Percentiles rank a stretch among this genome's conserved stretches.
These are phyloP conservation scores for Polypedilum vanderplanki DNA, from an alignment of 1,140 invertebrate species.

Conservation along the genomic window DNA sequence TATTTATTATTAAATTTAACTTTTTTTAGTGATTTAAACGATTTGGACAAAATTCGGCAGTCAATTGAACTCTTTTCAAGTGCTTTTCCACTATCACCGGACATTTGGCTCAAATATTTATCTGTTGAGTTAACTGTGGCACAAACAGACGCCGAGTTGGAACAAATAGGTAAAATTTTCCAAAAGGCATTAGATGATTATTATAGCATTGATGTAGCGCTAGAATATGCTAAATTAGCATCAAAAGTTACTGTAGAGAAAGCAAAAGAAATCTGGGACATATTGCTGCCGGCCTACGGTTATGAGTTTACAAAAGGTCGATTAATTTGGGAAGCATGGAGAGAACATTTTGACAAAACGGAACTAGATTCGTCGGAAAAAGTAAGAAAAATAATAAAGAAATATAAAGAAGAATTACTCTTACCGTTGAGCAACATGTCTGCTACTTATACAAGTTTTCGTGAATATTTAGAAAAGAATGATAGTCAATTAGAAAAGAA, in stretches of 20 bases:
- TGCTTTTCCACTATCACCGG: constrained; percentile 33
- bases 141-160: constrained; percentile 31
- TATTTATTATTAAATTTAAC: too few relatives aligned
- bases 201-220: constrained; percentile 33
- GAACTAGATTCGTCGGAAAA: constrained; percentile 32
- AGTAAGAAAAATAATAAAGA: constrained; percentile 36
- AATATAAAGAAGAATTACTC: constrained; percentile 40
- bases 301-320: constrained; percentile 32
- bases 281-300: constrained; percentile 33
- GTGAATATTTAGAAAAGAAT: constrained; percentile 37
- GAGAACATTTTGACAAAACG: constrained; percentile 20
- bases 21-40: background rate
- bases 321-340: constrained; percentile 33
- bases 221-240: constrained; percentile 32
- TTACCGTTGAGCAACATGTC: constrained; percentile 43
- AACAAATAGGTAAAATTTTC: constrained; percentile 32
- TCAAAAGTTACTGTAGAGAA: constrained; percentile 23
- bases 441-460: constrained; percentile 42
- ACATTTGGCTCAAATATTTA: constrained; percentile 33
- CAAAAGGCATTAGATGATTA: constrained; percentile 33
- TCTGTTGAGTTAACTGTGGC: constrained; percentile 32
- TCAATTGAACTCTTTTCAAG: constrained; percentile 32
- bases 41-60: constrained; percentile 33
- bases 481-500: constrained; percentile 32
- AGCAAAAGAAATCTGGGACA: constrained; percentile 32